Base-by-base conservation (phyloP, 2,797 vertebrate genomes). In the Hippopotamyrus pictus region DNA sequence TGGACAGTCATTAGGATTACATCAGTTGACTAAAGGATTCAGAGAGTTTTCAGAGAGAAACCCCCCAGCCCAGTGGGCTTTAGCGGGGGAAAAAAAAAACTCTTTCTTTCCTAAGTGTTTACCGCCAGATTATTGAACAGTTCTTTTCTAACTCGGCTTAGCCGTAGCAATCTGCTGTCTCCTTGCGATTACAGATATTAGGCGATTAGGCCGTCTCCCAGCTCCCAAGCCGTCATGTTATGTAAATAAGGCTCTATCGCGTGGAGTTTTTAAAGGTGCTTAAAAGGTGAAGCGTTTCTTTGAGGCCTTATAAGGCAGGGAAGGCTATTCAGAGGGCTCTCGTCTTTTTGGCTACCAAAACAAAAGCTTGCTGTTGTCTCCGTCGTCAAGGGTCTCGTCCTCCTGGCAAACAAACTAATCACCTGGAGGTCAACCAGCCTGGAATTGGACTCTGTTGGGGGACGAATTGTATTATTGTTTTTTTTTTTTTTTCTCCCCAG, bases 151-250 rank as follows among this genome's bases (percentile, higher is more conserved):
- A 73, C 29, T 33, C 46, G 22, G 29, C 62, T 89, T 53, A 89
- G 89, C 22, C 57, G 48, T 25, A 11, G 54, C 82, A 50, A 86
- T 33, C 83, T 53, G 89, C 62, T 29, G 48, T 73, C 59, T 89
- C 25, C 29, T 62, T 19, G 33, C 51, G 33, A 89, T 89, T 41
- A 76, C 89, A 69, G 83, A 89, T 86, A 69, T 89, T 89, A 86
- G 69, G 54, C 7, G 17, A 37, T 89, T 69, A 86, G 83, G 7
- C 8, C 44, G 11, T n/a, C 25, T 86, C 50, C 29, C 22, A 14
- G 48, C 29, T 37, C 17, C 59, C 9, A 33, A 57, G 17, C 57
- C 19, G 46, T 41, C 17, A 19, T 48, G 46, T 69, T 29, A 86
- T 73, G 62, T 53, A 89, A 73, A 89, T 89, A 59, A 73, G 46